These are phyloP conservation scores for Cyclopterus lumpus DNA, from an alignment of 2,797 vertebrate species.

Conservation along the genomic window DNA sequence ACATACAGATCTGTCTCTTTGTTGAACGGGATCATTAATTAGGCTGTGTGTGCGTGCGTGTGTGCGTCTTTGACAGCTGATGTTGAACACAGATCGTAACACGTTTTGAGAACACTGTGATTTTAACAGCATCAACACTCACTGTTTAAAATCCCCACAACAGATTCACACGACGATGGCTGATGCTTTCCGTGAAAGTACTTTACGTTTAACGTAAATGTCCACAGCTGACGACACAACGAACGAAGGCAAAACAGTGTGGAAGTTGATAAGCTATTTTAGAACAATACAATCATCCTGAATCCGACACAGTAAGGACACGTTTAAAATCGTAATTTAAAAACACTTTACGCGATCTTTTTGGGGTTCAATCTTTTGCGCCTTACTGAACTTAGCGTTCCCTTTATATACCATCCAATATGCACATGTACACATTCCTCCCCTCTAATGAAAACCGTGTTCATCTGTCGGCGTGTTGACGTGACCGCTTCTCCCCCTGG, in stretches of 20 bases:
- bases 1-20: slow-evolving; percentile 8
- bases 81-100: background rate
- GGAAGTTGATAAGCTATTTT: no score
- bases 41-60: background rate
- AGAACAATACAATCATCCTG: background rate
- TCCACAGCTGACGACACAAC: no score
- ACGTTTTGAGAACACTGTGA: no score
- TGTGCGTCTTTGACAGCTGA: slow-evolving; percentile 40
- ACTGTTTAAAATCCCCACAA: no score
- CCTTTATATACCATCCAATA: no score
- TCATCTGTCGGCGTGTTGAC: background rate
- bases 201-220: no score
- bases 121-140: no score
- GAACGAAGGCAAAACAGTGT: no score
- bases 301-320: background rate
- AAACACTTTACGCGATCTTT: background rate
- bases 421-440: no score
- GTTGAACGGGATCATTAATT: slow-evolving; percentile 18
- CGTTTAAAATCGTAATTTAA: background rate
- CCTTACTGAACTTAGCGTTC: background rate
- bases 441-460: fast-evolving
- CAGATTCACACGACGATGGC: no score
- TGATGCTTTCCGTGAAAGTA: no score
- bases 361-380: background rate
- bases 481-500: background rate